phyloP scores from a whole-genome alignment of 2,113 vertebrate genomes.

The Oncorhynchus keta region DNA sequence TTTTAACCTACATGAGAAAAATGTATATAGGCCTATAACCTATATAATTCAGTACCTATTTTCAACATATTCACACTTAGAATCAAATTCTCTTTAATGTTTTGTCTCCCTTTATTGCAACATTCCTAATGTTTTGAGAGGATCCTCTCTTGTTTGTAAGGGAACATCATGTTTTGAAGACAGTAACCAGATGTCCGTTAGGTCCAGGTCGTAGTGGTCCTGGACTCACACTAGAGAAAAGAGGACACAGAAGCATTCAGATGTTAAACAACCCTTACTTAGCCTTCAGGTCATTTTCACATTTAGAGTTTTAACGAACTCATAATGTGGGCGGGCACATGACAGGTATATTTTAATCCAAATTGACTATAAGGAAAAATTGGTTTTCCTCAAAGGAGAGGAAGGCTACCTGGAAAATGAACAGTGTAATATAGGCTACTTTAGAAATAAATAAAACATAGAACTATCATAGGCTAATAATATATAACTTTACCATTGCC shows the following conservation, averaged over 20 bases:
- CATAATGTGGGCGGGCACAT: background rate
- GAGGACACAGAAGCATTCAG: background rate
- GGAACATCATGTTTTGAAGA: background rate
- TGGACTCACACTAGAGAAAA: conserved; percentile 5
- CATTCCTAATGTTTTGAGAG: too few species aligned
- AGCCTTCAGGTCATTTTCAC: background rate
- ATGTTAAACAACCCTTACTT: background rate
- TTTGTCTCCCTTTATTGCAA: too few species aligned
- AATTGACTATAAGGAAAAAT: too few species aligned
- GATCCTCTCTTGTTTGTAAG: too few species aligned
- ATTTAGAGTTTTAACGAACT: background rate
- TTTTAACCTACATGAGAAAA: too few species aligned
- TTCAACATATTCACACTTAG: too few species aligned
- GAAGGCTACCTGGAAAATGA: background rate
- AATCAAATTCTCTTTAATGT: too few species aligned
- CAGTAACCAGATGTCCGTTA: background rate
- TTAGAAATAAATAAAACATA: background rate
- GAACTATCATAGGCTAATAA: background rate
- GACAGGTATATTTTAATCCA: too few species aligned
- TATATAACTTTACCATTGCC: background rate
- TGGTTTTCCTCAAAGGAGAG: too few species aligned
- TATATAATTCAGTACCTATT: too few species aligned
- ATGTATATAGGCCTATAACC: too few species aligned
- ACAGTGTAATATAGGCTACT: background rate
- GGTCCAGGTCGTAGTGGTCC: background rate